Evolutionary conservation across 2,888 invertebrate species (phyloP).

Genomic region (Leistus spinibarbis): DNA sequence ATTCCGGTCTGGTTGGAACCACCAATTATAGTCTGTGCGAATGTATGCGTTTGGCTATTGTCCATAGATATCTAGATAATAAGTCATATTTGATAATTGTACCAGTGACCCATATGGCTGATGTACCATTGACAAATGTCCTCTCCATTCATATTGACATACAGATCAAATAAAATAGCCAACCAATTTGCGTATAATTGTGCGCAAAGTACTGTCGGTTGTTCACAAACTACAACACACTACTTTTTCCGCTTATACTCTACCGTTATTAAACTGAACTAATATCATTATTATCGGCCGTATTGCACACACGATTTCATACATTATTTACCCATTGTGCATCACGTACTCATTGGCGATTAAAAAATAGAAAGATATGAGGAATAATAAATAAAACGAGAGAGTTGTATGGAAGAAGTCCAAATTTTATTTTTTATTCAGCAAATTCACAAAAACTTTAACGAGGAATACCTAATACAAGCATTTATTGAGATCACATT

Average conservation of each 20-base stretch:
- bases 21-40: too few species aligned
- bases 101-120: slow-evolving; percentile 3
- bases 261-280: neutral
- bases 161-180: neutral
- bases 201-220: neutral
- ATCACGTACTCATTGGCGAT: too few species aligned
- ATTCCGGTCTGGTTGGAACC: neutral
- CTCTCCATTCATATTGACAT: neutral
- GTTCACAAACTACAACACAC: too few species aligned
- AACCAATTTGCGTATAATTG: neutral
- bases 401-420: too few species aligned
- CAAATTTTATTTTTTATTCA: too few species aligned
- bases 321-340: neutral
- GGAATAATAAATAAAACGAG: too few species aligned
- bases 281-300: neutral
- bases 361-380: too few species aligned
- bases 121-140: neutral
- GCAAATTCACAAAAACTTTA: too few species aligned
- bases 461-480: too few species aligned
- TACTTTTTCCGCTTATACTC: neutral
- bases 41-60: neutral
- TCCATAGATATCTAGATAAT: slow-evolving; percentile 4
- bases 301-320: neutral
- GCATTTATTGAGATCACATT: too few species aligned
- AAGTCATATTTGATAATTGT: neutral